A percentile compares a stretch with the other conserved stretches of the same genome.
These are phyloP conservation scores for Scyliorhinus canicula DNA, from an alignment of 2,797 vertebrate species.

Conservation along the genomic window DNA sequence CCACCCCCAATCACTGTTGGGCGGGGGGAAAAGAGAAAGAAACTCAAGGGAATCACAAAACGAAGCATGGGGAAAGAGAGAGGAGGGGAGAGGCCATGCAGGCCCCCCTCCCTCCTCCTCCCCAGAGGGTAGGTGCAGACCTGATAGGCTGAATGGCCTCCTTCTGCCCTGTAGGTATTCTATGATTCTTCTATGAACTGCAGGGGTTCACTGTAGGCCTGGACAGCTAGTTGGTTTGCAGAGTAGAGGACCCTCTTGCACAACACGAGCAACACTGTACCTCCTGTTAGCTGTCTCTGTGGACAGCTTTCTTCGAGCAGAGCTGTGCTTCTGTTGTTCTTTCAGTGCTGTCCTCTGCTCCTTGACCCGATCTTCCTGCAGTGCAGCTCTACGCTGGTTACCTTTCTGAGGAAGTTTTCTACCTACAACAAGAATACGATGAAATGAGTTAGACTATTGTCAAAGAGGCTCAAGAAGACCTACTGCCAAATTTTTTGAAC, in stretches of 20 bases:
- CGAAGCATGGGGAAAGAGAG: too few species aligned
- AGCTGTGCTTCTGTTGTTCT: constrained; percentile 4
- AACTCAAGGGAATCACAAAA: too few species aligned
- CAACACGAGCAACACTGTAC: not conserved
- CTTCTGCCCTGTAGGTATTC: too few species aligned
- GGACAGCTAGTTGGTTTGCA: not conserved
- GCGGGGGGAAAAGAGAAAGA: too few species aligned
- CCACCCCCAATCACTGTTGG: too few species aligned
- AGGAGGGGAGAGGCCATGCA: too few species aligned
- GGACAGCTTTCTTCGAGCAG: not conserved
- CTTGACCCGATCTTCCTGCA: not conserved
- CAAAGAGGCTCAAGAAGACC: too few species aligned
- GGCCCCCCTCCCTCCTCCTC: too few species aligned
- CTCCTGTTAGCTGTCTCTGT: constrained; percentile 2
- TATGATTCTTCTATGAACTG: too few species aligned
- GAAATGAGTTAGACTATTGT: not conserved
- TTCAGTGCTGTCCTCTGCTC: not conserved
- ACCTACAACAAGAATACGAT: not conserved
- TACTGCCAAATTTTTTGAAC: not conserved
- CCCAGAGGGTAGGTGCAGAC: too few species aligned
- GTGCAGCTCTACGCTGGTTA: not conserved
- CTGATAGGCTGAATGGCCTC: too few species aligned
- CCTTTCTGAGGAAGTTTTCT: not conserved
- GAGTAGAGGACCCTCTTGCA: not conserved
- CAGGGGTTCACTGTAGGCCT: not conserved